phyloP scores from a whole-genome alignment of 2,797 vertebrate species.

The Sus cebifrons region DNA sequence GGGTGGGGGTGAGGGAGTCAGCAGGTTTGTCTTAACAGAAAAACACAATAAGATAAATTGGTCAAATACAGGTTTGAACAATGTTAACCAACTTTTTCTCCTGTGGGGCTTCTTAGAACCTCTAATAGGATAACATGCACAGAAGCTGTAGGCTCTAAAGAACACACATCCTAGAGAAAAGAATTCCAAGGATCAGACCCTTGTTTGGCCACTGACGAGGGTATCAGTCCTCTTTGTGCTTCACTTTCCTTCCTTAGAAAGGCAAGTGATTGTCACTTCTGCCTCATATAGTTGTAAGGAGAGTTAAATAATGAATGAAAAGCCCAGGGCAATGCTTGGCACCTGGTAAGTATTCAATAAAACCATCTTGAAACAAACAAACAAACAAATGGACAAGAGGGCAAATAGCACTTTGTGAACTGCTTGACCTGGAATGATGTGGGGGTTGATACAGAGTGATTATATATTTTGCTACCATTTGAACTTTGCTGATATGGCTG shows the following conservation, averaged over 20 bases:
- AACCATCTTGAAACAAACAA: neutral
- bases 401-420: neutral
- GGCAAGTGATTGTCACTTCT: neutral
- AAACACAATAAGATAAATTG: slow-evolving; percentile 61
- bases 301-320: slow-evolving; percentile 26
- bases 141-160: neutral
- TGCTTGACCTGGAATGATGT: neutral
- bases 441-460: neutral
- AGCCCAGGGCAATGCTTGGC: neutral
- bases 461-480: neutral
- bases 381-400: neutral
- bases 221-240: neutral
- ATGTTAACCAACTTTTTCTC: neutral
- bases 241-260: slow-evolving; percentile 30
- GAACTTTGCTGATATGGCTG: neutral
- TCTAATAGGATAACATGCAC: neutral
- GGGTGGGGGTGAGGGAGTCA: neutral
- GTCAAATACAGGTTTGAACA: neutral
- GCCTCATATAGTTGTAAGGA: neutral
- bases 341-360: neutral
- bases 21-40: slow-evolving; percentile 1
- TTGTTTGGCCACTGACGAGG: neutral
- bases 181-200: neutral
- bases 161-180: neutral
- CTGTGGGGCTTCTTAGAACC: neutral